A percentile compares a stretch with the other conserved stretches of the same genome.
Conservation (phyloP, 2,113 vertebrate species). For the Peromyscus californicus region DNA sequence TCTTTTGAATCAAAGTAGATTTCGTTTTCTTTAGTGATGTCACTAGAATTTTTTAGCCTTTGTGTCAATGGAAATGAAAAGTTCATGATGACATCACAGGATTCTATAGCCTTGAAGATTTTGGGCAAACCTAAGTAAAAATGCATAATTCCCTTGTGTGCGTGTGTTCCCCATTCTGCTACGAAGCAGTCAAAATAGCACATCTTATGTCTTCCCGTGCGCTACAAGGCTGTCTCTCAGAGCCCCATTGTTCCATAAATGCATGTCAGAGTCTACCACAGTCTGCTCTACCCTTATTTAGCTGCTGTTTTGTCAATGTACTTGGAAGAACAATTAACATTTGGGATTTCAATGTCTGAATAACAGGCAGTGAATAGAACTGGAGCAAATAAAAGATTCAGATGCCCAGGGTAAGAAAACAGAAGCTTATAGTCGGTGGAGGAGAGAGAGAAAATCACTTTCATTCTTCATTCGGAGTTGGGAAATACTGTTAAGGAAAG, state of each 20-base stretch:
- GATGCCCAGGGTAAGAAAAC: slow-evolving; percentile 78
- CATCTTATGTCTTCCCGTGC: slow-evolving; percentile 77
- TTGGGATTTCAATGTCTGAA: slow-evolving; percentile 85
- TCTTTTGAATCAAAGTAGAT: slow-evolving; percentile 75
- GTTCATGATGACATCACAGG: slow-evolving; percentile 86
- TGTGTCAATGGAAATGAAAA: slow-evolving; percentile 76
- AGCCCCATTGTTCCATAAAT: slow-evolving; percentile 85
- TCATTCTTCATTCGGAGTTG: slow-evolving; percentile 75
- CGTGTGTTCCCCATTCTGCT: slow-evolving; percentile 83
- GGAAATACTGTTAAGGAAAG: slow-evolving; percentile 78
- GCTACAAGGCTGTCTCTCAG: slow-evolving; percentile 84
- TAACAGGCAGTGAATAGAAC: slow-evolving; percentile 83
- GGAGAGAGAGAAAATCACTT: slow-evolving; percentile 69
- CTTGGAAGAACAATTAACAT: slow-evolving; percentile 87
- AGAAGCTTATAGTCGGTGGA: slow-evolving; percentile 75
- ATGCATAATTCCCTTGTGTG: slow-evolving; percentile 82
- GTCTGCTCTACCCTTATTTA: slow-evolving; percentile 86
- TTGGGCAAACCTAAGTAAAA: slow-evolving; percentile 81
- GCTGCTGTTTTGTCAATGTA: slow-evolving; percentile 85
- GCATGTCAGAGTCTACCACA: slow-evolving; percentile 84
- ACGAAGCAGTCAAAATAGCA: slow-evolving; percentile 85
- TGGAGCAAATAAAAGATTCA: slow-evolving; percentile 79
- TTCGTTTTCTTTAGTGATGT: slow-evolving; percentile 82
- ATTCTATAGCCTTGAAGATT: slow-evolving; percentile 82
- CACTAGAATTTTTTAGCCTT: slow-evolving; percentile 81